Percentiles rank a stretch among this genome's conserved stretches.
phyloP scores from a whole-genome alignment of 2,888 invertebrate genomes.

The Oscheius sp. region DNA sequence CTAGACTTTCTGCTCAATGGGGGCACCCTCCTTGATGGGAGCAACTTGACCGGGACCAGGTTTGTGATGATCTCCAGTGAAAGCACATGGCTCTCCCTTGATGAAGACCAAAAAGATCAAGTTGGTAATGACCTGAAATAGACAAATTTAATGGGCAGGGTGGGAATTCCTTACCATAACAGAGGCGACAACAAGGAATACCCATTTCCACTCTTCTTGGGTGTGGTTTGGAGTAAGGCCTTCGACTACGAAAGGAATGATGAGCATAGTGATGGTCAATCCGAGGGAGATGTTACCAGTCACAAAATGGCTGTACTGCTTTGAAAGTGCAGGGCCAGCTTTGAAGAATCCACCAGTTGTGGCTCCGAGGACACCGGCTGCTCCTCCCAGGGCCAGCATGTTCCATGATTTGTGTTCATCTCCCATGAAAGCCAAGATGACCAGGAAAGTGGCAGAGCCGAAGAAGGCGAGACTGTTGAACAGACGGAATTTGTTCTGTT shows the following conservation, averaged over 20 bases:
- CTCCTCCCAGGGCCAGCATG: slow-evolving; percentile 54
- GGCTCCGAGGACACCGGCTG: slow-evolving; percentile 62
- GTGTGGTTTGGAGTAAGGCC: slow-evolving; percentile 63
- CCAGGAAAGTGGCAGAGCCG: slow-evolving; percentile 61
- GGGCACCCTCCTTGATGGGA: slow-evolving; percentile 9
- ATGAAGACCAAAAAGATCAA: slow-evolving; percentile 63
- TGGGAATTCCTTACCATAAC: slow-evolving; percentile 51
- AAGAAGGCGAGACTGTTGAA: slow-evolving; percentile 71
- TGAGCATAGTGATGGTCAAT: slow-evolving; percentile 66
- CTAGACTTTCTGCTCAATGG: slow-evolving; percentile 23
- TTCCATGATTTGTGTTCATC: slow-evolving; percentile 50
- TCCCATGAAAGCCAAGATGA: slow-evolving; percentile 63
- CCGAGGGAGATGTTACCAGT: slow-evolving; percentile 72
- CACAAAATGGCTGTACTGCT: slow-evolving; percentile 70
- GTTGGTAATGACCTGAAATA: slow-evolving; percentile 58
- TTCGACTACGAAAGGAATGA: slow-evolving; percentile 67
- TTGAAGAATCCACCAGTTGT: slow-evolving; percentile 66
- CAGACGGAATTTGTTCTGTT: slow-evolving; percentile 68
- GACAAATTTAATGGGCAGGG: not conserved
- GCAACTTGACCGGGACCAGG: slow-evolving; percentile 1
- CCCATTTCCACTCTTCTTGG: slow-evolving; percentile 65
- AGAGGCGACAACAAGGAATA: slow-evolving; percentile 57
- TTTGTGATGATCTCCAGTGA: slow-evolving; percentile 55
- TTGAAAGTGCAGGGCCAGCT: slow-evolving; percentile 64
- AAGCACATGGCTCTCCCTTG: slow-evolving; percentile 63